A percentile compares a stretch with the other conserved stretches of the same genome.
Evolutionary conservation across 2,113 vertebrate species (phyloP).

Genomic region (Chaetops frenatus): DNA sequence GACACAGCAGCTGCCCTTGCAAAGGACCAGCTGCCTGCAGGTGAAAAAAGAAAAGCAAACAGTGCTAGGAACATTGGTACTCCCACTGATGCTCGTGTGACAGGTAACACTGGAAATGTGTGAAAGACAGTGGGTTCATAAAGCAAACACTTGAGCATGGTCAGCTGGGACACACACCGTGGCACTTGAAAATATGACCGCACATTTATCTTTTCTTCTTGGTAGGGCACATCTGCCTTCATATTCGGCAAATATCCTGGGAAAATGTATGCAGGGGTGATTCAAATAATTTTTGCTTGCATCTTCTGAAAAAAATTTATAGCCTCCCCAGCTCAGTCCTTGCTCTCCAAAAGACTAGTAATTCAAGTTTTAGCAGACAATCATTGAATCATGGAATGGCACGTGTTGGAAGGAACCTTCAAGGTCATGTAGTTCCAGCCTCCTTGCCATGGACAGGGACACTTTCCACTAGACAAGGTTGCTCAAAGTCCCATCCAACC

Average conservation of each 20-base stretch:
- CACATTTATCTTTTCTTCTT: neutral
- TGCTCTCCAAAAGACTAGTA: neutral
- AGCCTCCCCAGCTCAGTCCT: rapidly evolving
- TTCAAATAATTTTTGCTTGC: neutral
- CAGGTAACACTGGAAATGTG: neutral
- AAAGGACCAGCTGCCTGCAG: neutral
- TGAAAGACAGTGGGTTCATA: neutral
- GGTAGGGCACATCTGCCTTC: neutral
- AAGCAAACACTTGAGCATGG: neutral
- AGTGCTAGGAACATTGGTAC: neutral
- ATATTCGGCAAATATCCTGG: neutral
- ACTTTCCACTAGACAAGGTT: neutral
- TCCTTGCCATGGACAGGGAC: neutral
- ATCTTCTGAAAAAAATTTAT: neutral
- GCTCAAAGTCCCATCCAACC: neutral
- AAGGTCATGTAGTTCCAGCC: neutral
- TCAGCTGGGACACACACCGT: neutral
- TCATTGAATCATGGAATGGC: neutral
- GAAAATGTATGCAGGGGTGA: neutral
- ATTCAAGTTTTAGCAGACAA: neutral
- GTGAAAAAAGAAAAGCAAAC: neutral
- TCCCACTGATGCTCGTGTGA: rapidly evolving
- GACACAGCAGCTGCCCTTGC: neutral
- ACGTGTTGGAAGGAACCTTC: neutral
- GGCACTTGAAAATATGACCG: neutral